Evolutionary conservation across 1,140 invertebrate species (phyloP).

Genomic region (Listronotus oregonensis): DNA sequence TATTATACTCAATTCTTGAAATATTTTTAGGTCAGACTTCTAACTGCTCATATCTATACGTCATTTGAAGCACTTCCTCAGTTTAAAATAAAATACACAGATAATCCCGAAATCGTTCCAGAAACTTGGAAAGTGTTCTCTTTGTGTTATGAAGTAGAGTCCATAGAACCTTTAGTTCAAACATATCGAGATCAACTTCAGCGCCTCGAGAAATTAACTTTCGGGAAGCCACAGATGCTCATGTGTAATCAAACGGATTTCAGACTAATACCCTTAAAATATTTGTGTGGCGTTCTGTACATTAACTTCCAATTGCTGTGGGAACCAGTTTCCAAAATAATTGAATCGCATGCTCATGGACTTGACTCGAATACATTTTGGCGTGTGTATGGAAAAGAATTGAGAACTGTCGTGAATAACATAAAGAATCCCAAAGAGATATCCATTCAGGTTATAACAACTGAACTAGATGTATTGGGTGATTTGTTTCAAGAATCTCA

Average conservation of each 20-base stretch:
- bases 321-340: slow-evolving; percentile 77
- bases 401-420: slow-evolving; percentile 59
- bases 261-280: slow-evolving; percentile 69
- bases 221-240: slow-evolving; percentile 63
- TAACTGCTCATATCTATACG: slow-evolving; percentile 73
- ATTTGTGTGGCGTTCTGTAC: slow-evolving; percentile 81
- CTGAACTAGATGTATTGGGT: slow-evolving; percentile 38
- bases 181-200: slow-evolving; percentile 79
- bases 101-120: slow-evolving; percentile 46
- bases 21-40: slow-evolving; percentile 66
- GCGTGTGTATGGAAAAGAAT: slow-evolving; percentile 69
- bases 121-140: slow-evolving; percentile 61
- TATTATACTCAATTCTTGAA: slow-evolving; percentile 6
- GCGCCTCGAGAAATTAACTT: slow-evolving; percentile 73
- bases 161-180: slow-evolving; percentile 67
- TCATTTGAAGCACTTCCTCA: slow-evolving; percentile 66
- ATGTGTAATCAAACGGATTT: slow-evolving; percentile 62
- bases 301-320: slow-evolving; percentile 88
- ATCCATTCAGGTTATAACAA: slow-evolving; percentile 29
- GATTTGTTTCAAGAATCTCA: slow-evolving; percentile 45
- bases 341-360: slow-evolving; percentile 72
- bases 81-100: slow-evolving; percentile 44
- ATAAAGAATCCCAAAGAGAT: slow-evolving; percentile 45
- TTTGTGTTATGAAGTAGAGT: slow-evolving; percentile 73
- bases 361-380: slow-evolving; percentile 76